Percentiles rank a stretch among this genome's conserved stretches.
These are phyloP conservation scores for Apantesis nais DNA, from an alignment of 2,888 invertebrate genomes.

Conservation along the genomic window DNA sequence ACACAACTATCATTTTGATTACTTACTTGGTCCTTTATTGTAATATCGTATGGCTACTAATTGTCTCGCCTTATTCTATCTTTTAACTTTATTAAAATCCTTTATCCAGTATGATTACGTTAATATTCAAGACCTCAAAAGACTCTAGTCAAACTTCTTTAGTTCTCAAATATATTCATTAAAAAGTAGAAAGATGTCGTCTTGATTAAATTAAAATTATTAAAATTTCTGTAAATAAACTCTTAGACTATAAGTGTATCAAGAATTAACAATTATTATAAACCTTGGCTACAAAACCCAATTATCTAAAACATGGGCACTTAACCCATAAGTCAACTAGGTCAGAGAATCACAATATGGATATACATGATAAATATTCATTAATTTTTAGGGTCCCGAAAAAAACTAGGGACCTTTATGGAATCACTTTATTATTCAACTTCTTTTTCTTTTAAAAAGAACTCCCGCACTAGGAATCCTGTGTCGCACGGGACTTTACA, in stretches of 20 bases:
- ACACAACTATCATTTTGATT: no score
- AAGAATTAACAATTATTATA: background rate
- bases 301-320: conserved; percentile 5
- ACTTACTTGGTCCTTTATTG: no score
- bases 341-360: conserved; percentile 6
- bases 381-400: conserved; percentile 11
- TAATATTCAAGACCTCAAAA: no score
- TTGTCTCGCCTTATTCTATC: no score
- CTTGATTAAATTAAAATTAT: background rate
- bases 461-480: no score
- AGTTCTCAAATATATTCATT: background rate
- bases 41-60: no score
- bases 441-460: background rate
- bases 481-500: no score
- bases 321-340: background rate
- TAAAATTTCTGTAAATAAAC: background rate
- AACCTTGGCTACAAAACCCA: background rate
- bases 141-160: no score
- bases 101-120: no score
- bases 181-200: background rate
- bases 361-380: background rate
- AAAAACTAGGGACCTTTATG: background rate
- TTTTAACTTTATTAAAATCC: no score
- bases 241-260: background rate
- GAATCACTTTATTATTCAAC: background rate